Percentiles rank a stretch among this genome's conserved stretches.
These are phyloP conservation scores for Platygyra sinensis DNA, from an alignment of 64 coral and sea anemone species.

Conservation along the genomic window DNA sequence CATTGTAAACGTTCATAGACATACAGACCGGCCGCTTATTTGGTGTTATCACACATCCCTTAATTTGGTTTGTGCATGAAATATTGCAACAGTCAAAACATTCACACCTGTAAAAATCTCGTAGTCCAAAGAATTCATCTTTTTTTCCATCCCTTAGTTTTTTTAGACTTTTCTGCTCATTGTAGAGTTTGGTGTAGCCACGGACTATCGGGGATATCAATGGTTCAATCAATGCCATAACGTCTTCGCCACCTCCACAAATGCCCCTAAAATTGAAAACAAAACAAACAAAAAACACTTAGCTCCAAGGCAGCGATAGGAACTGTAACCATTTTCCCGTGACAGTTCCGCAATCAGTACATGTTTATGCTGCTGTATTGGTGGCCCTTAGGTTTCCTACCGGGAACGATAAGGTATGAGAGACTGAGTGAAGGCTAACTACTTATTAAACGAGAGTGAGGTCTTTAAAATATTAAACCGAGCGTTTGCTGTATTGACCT, in stretches of 20 bases:
- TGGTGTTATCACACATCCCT: neutral
- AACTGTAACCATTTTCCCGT: no score
- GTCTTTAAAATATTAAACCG: no score
- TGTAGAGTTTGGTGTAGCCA: slow-evolving; percentile 34
- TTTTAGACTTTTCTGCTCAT: slow-evolving; percentile 28
- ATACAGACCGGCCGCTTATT: no score
- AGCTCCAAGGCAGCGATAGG: neutral
- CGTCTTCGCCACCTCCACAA: slow-evolving; percentile 25
- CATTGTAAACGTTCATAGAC: no score
- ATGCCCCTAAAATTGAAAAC: slow-evolving; percentile 33
- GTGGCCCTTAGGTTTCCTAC: no score
- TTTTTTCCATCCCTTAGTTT: slow-evolving; percentile 28
- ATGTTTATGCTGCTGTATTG: no score
- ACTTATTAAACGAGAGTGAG: no score
- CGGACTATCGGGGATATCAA: slow-evolving; percentile 22
- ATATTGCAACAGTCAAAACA: neutral
- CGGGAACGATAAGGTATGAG: no score
- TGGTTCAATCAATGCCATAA: neutral
- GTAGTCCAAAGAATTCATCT: slow-evolving; percentile 62
- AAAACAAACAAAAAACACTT: neutral
- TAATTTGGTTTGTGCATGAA: neutral
- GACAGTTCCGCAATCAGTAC: no score
- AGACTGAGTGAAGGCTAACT: no score
- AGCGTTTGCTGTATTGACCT: no score
- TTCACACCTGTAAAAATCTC: slow-evolving; percentile 68